Evolutionary conservation across 1,140 invertebrate species (phyloP).

Genomic region (Temnothorax curvispinosus): DNA sequence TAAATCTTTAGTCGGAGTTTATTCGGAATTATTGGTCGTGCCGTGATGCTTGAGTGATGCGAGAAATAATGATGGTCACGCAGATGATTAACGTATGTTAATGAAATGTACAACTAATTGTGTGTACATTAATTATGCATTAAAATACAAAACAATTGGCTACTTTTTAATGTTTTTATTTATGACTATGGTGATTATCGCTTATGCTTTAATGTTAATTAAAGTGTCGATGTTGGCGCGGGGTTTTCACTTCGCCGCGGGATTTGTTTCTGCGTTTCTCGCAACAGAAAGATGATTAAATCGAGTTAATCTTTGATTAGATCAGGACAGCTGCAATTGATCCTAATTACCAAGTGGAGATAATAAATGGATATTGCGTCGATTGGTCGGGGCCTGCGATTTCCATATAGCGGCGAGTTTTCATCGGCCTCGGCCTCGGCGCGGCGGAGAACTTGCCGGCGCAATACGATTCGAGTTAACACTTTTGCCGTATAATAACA

Average conservation of each 20-base stretch:
- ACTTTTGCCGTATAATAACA: constrained; percentile 52
- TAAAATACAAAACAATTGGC: constrained; percentile 21
- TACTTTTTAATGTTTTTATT: constrained; percentile 16
- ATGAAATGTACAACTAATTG: constrained; percentile 29
- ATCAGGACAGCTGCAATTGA: constrained; percentile 55
- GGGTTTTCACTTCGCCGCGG: background rate
- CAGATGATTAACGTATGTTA: constrained; percentile 30
- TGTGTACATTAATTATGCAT: constrained; percentile 25
- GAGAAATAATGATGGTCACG: background rate
- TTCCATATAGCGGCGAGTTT: constrained; percentile 51
- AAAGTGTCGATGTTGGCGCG: background rate
- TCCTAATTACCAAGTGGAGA: constrained; percentile 54
- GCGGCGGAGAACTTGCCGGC: background rate
- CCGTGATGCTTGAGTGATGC: background rate
- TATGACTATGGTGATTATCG: background rate
- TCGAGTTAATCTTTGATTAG: constrained; percentile 51
- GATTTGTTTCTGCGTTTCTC: constrained; percentile 45
- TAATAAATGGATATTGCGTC: constrained; percentile 56
- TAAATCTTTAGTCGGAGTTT: background rate
- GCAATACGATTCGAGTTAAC: constrained; percentile 34
- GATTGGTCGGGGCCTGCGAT: constrained; percentile 27
- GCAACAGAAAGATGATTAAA: constrained; percentile 41
- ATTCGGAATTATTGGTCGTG: background rate
- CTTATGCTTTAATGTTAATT: constrained; percentile 23
- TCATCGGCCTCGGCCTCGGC: constrained; percentile 31